These are phyloP conservation scores for Meandrina meandrites DNA, from an alignment of 92 coral and sea anemone genomes.

Conservation along the genomic window DNA sequence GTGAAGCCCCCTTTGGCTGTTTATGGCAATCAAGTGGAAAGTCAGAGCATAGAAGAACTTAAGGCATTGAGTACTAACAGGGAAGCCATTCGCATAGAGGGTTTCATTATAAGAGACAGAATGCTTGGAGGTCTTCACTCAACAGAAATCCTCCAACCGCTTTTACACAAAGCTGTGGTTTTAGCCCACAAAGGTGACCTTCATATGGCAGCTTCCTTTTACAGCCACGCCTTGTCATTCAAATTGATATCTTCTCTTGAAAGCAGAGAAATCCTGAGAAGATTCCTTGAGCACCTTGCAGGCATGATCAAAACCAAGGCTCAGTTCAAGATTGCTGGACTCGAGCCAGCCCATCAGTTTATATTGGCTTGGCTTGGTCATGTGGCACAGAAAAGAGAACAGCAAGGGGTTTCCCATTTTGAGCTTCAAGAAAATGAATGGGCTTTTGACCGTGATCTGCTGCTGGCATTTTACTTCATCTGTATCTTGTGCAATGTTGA, in stretches of 20 bases:
- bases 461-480: conserved; percentile 49
- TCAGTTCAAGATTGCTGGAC: conserved; percentile 4
- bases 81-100: conserved; percentile 52
- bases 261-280: conserved; percentile 22
- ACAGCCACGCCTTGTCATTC: conserved; percentile 37
- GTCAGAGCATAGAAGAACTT: conserved; percentile 46
- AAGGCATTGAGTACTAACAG: conserved; percentile 29
- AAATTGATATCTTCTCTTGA: conserved; percentile 19
- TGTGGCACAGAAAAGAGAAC: neutral
- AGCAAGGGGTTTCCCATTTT: conserved; percentile 16
- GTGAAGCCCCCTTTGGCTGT: conserved; percentile 9
- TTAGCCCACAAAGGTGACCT: conserved; percentile 21
- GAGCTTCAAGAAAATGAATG: conserved; percentile 22
- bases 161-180: conserved; percentile 27
- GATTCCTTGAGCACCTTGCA: conserved; percentile 28
- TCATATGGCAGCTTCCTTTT: conserved; percentile 10
- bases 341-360: conserved; percentile 26
- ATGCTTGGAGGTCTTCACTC: conserved; percentile 39
- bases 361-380: conserved; percentile 10
- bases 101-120: conserved; percentile 56
- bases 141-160: conserved; percentile 30
- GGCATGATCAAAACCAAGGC: conserved; percentile 22
- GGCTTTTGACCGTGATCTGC: conserved; percentile 49
- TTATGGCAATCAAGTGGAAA: conserved; percentile 40
- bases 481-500: conserved; percentile 43